Conservation (phyloP, 2,113 vertebrate species). For the Eupsittula cactorum region DNA sequence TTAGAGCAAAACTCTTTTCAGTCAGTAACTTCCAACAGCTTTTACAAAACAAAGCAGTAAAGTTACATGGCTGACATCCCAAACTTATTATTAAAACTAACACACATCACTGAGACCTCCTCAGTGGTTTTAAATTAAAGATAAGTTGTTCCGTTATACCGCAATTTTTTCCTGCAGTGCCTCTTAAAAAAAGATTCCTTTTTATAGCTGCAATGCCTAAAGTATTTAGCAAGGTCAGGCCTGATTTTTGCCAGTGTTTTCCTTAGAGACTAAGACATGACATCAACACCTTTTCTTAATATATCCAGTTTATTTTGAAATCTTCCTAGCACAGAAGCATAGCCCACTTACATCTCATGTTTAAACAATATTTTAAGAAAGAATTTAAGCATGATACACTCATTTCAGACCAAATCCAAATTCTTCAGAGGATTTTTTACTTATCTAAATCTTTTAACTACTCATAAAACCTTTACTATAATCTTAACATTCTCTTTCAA, state of each 20-base stretch:
- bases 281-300: conserved; percentile 58
- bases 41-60: not conserved
- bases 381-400: not conserved
- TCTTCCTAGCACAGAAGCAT: conserved; percentile 25
- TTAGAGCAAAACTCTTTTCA: not conserved
- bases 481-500: not conserved
- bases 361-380: not conserved
- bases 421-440: not conserved
- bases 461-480: not conserved
- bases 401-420: not conserved
- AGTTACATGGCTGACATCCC: not conserved
- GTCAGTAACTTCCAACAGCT: not conserved
- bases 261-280: conserved; percentile 53
- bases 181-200: conserved; percentile 44
- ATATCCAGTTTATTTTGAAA: conserved; percentile 44
- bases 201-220: conserved; percentile 54
- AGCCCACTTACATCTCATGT: not conserved
- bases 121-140: conserved; percentile 51
- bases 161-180: conserved; percentile 52
- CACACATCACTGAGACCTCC: conserved; percentile 24
- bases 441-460: not conserved
- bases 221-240: conserved; percentile 62
- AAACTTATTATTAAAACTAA: conserved; percentile 16
- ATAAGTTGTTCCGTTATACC: not conserved
- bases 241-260: conserved; percentile 61